phyloP scores from a whole-genome alignment of 2,797 vertebrate genomes.

The Melanotaenia boesemani region DNA sequence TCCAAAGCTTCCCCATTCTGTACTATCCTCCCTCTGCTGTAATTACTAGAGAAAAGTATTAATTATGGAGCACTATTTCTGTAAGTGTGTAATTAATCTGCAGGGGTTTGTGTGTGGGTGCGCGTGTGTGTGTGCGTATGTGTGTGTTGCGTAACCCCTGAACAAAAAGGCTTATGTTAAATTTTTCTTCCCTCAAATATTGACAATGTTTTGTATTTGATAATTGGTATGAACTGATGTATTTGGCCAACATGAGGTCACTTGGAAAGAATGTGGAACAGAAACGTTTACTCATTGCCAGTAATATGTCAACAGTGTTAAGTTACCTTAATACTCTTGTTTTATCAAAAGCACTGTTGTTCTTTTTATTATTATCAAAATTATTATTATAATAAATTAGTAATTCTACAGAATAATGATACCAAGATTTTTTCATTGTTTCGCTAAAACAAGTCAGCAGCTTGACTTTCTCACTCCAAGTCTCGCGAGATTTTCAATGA shows the following conservation, averaged over 20 bases:
- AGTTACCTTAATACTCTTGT: conserved; percentile 18
- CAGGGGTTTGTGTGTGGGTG: conserved; percentile 34
- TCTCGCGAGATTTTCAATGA: conserved; percentile 75
- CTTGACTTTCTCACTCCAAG: background rate
- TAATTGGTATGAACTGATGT: conserved; percentile 47
- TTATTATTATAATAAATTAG: conserved; percentile 63
- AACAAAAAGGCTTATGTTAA: conserved; percentile 61
- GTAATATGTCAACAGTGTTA: conserved; percentile 30
- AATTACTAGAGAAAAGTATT: conserved; percentile 57
- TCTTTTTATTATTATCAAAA: conserved; percentile 22
- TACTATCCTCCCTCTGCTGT: conserved; percentile 22
- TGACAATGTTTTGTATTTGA: conserved; percentile 36
- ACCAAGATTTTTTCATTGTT: background rate
- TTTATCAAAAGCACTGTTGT: conserved; percentile 40
- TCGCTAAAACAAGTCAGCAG: background rate
- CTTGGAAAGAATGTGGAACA: conserved; percentile 34
- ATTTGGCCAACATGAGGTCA: conserved; percentile 33
- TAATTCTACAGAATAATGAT: conserved; percentile 15
- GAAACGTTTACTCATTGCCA: conserved; percentile 17
- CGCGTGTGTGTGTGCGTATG: too few relatives aligned
- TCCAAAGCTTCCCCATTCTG: conserved; percentile 59
- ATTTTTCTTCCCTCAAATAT: conserved; percentile 24
- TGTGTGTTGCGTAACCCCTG: conserved; percentile 45
- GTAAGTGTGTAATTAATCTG: conserved; percentile 60
- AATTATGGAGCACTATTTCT: conserved; percentile 62